Base-by-base conservation (phyloP, 1,140 invertebrate species). In the Chlorops oryzae region DNA sequence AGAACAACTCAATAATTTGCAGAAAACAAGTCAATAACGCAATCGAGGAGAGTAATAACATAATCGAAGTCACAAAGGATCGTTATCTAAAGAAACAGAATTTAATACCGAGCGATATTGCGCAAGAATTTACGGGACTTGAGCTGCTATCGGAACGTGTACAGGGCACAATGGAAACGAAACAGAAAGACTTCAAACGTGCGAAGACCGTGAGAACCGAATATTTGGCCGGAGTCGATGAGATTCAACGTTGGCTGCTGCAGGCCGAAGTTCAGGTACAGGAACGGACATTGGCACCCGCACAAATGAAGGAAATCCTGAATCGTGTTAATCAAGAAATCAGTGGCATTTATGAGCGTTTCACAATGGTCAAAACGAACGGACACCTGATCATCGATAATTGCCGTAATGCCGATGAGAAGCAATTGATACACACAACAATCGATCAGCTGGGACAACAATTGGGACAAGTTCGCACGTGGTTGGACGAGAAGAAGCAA, bases 121-220 rank as follows among this genome's bases (percentile, higher is more conserved):
- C 77, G 52, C 85, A 88, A 69, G 80, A 87, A 72, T 73, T 89
- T 51, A 87, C 85, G 2, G 77, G 81, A 46, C 75, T 90, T 52
- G 88, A 90, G 73, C 73, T 94, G 37, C 76, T 85, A n/a, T 80
- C 86, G 22, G 91, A 95, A 70, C 80, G 82, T 43, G 78, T 89
- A 15, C 76, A 79, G 27, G 81, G 82, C 52, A 80, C 80, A 7
- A 88, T 92, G 85, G 90, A 92, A 58, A 87, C 90, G 59, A 91
- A 91, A 67, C 81, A 88, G 56, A 80, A 85, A 60, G 88, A 92
- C 69, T 85, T 87, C 68, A 91, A 91, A 65, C 81, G 88, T 40
- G 90, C 90, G 6, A 81, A 82, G 57, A 90, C 88, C 15, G 79
- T 86, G 43, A 79, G 89, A 17, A 81, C 81, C 18, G 90, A 93